Conservation (phyloP, 2,797 vertebrate genomes). For the Melanotaenia nigrans region DNA sequence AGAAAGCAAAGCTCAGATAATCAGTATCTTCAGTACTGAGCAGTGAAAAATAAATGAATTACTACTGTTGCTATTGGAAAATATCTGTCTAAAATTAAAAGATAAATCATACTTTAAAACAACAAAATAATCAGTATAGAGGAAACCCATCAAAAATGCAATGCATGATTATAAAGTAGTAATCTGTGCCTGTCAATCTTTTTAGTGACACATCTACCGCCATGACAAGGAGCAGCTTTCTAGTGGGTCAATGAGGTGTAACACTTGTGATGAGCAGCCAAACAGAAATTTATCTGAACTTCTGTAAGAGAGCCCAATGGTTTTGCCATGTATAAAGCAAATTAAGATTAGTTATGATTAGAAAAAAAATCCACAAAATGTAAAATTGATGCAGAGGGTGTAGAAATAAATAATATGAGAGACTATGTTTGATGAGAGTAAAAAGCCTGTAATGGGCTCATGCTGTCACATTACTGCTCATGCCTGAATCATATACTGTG, state of each 20-base stretch:
- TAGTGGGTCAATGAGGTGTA: background rate
- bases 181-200: background rate
- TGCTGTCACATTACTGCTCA: background rate
- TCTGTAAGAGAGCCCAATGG: background rate
- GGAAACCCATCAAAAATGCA: slow-evolving; percentile 4
- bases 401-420: background rate
- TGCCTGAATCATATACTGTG: slow-evolving; percentile 5
- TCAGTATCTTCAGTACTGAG: background rate
- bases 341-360: background rate
- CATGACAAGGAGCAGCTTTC: slow-evolving; percentile 13
- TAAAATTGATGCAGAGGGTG: background rate
- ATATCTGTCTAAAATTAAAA: slow-evolving; percentile 4
- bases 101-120: background rate
- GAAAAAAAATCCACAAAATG: background rate
- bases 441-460: background rate
- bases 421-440: background rate
- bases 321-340: background rate
- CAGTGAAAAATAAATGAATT: background rate
- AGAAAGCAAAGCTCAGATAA: slow-evolving; percentile 12
- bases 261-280: background rate
- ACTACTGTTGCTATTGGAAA: background rate
- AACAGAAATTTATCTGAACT: slow-evolving; percentile 3
- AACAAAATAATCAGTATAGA: background rate
- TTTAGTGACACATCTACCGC: background rate
- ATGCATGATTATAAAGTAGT: background rate